Evolutionary conservation across 2,797 vertebrate genomes (phyloP).

Genomic region (Silurus aristotelis): DNA sequence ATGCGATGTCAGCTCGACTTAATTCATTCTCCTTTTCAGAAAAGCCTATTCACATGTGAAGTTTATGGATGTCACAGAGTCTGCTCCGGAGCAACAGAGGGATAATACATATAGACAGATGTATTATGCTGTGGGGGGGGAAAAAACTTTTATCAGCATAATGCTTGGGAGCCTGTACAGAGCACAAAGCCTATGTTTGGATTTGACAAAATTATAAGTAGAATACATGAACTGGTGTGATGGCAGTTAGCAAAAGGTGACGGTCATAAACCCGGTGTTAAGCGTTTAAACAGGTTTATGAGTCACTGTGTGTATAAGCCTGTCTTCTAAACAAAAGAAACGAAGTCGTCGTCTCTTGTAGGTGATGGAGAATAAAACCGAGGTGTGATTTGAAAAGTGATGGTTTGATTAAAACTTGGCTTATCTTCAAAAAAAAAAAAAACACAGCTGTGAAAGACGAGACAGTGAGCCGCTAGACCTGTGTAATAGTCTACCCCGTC

Average conservation of each 20-base stretch:
- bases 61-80: conserved; percentile 71
- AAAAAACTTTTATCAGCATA: conserved; percentile 52
- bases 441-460: not conserved
- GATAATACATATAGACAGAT: conserved; percentile 61
- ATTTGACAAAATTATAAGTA: conserved; percentile 42
- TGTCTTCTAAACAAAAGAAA: not conserved
- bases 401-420: conserved; percentile 32
- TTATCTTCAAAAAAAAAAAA: conserved; percentile 12
- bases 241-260: conserved; percentile 28
- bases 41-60: conserved; percentile 83
- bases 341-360: not conserved
- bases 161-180: conserved; percentile 43
- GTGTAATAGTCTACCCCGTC: conserved; percentile 30
- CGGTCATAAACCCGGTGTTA: not conserved
- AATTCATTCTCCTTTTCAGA: conserved; percentile 86
- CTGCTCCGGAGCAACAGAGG: conserved; percentile 45
- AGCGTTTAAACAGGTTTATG: conserved; percentile 10
- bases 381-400: not conserved
- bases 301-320: not conserved
- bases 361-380: not conserved
- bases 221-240: conserved; percentile 39
- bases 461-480: conserved; percentile 9
- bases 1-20: conserved; percentile 86
- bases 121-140: conserved; percentile 50
- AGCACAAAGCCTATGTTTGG: conserved; percentile 42